Evolutionary conservation across 2,888 invertebrate species (phyloP), one percentile per base, ranked within the genome.

Genomic region (Standfussiana lucernea): DNA sequence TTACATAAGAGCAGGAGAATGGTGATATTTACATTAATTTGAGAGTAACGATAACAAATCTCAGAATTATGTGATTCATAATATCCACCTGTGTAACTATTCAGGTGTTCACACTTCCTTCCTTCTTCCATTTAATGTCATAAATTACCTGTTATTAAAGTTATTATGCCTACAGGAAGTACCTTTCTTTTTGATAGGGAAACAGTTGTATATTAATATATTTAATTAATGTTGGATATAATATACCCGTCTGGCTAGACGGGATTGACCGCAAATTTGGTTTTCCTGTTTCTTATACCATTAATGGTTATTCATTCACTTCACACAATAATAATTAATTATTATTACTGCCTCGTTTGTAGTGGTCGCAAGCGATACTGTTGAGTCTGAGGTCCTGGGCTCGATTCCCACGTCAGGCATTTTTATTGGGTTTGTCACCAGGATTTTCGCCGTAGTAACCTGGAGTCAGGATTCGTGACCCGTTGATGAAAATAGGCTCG

Each of bases 211-310:
- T 7, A 13, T 75, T 35, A 32, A 32, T 32, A 59, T 59, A 59
- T 28, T 56, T 47, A 28, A 77, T 42, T 40, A 42, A 45, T n/a
- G 8, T 15, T 4, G 13, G 3, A 24, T n/a, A 5, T 53, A 53
- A 32, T 59, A 32, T 32, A 59, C 24, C 53, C 35, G 21, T 11
- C 37, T 47, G 28, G 28, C 35, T 24, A 68, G 42, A 77, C 42
- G 45, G 35, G 18, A 35, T 53, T n/a, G 10, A 83, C 79, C 83
- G 35, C 71, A 61, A 15, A 21, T 77, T 78, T 24, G 72, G 67
- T 80, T 83, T 80, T 79, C 80, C 81, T 84, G 80, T 40, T 18
- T 45, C 37, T 1, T 47, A 24, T 8, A 65, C 47, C n/a, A 72
- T 80, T 37, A 82, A 71, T 70, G 50, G 15, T 15, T 59, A 40